phyloP scores from a whole-genome alignment of 2,113 vertebrate species.

The Heterotis niloticus region DNA sequence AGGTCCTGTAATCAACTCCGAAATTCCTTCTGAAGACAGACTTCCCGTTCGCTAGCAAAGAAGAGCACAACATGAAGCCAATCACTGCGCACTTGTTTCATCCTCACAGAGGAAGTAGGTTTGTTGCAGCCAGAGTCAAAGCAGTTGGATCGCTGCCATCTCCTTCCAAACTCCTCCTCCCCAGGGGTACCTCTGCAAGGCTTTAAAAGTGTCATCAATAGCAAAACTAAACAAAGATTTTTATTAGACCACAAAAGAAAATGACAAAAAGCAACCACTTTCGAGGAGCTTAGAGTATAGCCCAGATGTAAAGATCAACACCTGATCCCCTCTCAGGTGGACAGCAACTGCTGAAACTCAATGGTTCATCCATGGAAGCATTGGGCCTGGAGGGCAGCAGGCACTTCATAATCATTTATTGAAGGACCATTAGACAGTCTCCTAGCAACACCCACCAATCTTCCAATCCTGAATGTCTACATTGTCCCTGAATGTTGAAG shows the following conservation, averaged over 20 bases:
- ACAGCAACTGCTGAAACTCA: conserved; percentile 30
- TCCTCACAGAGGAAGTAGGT: neutral
- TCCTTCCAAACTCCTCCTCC: no score
- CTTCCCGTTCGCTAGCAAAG: conserved; percentile 33
- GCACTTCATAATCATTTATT: conserved; percentile 76
- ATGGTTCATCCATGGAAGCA: neutral
- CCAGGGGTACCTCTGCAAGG: no score
- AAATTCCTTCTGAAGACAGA: conserved; percentile 30
- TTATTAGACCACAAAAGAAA: no score
- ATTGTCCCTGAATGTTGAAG: conserved; percentile 58
- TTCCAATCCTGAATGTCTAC: conserved; percentile 69
- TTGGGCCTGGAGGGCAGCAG: conserved; percentile 38
- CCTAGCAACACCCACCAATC: conserved; percentile 79
- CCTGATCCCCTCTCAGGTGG: neutral
- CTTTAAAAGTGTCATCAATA: no score
- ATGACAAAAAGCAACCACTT: no score
- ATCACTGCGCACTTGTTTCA: neutral
- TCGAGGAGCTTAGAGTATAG: no score
- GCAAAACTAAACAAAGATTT: no score
- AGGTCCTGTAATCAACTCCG: conserved; percentile 6
- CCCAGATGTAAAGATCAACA: neutral
- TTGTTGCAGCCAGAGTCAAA: neutral
- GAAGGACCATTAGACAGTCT: conserved; percentile 70
- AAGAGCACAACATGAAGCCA: neutral
- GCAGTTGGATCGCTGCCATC: neutral